Evolutionary conservation across 1,140 invertebrate genomes (phyloP).

Genomic region (Atta texana): DNA sequence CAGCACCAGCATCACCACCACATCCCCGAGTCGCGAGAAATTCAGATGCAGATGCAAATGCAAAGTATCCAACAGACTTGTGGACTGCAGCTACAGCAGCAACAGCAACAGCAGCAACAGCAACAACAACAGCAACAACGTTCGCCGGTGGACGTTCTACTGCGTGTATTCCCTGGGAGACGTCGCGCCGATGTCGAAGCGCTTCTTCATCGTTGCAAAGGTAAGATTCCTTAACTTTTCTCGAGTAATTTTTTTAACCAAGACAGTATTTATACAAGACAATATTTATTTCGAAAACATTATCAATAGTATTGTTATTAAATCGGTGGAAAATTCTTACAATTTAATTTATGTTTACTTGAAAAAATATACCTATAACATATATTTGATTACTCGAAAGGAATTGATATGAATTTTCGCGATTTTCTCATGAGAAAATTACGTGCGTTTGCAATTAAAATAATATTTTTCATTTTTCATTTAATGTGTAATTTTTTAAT

Average conservation of each 20-base stretch:
- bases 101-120: constrained; percentile 80
- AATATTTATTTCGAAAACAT: not conserved
- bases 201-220: constrained; percentile 90
- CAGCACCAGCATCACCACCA: constrained; percentile 83
- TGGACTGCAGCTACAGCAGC: constrained; percentile 82
- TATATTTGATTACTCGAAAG: not conserved
- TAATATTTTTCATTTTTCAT: not conserved
- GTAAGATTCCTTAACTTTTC: constrained; percentile 79
- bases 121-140: constrained; percentile 84
- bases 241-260: not conserved
- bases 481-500: not conserved
- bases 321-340: not conserved
- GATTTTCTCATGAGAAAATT: not conserved
- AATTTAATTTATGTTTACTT: not conserved
- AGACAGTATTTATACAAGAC: too few species aligned
- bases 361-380: not conserved
- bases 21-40: constrained; percentile 81
- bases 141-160: constrained; percentile 91
- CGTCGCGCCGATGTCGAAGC: constrained; percentile 94
- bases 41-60: constrained; percentile 85
- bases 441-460: not conserved
- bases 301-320: not conserved
- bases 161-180: constrained; percentile 94
- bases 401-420: not conserved
- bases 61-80: constrained; percentile 83